Evolutionary conservation across 2,888 invertebrate species (phyloP), one percentile per base, ranked within the genome.

Genomic region (Lepeophtheirus nordmannii): DNA sequence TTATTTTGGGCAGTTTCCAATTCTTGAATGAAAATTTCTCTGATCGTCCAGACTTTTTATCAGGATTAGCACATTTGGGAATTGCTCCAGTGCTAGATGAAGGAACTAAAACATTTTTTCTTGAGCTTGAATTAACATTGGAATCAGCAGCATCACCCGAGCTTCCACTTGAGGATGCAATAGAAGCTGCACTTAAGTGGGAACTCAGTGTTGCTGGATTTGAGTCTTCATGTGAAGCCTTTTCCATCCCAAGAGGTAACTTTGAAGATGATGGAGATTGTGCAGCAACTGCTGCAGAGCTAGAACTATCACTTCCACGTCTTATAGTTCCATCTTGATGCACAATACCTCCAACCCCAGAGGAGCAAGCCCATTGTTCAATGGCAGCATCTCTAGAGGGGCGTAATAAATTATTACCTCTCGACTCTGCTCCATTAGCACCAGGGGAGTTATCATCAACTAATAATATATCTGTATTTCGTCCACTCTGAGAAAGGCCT

Each of bases 51-150:
- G n/a, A 17, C 0, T 87, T 87, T 74, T 89, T 86, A 76, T 91
- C 90, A 72, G 90, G 90, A 74, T 88, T 89, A 71, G 90, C 90
- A 72, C 89, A 90, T 76, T 91, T 91, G 1, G 89, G 89, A 72
- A 91, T 90, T 1, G 89, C 87, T 0, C 89, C 89, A 0, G 73
- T 72, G 58, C 70, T 68, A 14, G 70, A 68, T 46, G 67, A 30
- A 9, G 67, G 67, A 3, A 23, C 62, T 56, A 10, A 37, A 30
- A 20, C 56, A 38, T 57, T 38, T 46, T 46, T 46, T 46, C 53
- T 60, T 30, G 22, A 14, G 17, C 17, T 39, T 12, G 62, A 38
- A 10, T 40, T n/a, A 9, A 17, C 10, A 10, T 62, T 37, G 10
- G 23, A 14, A 23, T 12, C 20, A 12, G 23, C 53, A 30, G 30